Percentiles rank a stretch among this genome's conserved stretches.
These are phyloP conservation scores for Cisticola juncidis DNA, from an alignment of 2,113 vertebrate genomes.

Conservation along the genomic window DNA sequence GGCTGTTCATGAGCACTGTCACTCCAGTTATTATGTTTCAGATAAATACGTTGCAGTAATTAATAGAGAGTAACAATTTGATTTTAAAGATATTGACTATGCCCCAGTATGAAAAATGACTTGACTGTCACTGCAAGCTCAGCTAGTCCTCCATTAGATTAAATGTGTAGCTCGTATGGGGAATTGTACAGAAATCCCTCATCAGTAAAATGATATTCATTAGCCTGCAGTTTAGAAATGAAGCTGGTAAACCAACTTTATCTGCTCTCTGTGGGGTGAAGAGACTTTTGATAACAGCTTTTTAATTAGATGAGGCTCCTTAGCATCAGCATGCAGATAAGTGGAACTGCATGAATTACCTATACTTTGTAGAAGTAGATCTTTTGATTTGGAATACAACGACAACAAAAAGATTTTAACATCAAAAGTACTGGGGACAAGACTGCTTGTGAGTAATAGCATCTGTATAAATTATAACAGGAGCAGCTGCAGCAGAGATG, in stretches of 20 bases:
- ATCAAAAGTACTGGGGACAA: background rate
- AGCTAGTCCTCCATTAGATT: background rate
- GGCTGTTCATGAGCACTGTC: constrained; percentile 23
- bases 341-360: background rate
- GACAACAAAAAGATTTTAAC: constrained; percentile 9
- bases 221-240: constrained; percentile 8
- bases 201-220: constrained; percentile 49
- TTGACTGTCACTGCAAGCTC: background rate
- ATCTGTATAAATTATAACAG: constrained; percentile 7
- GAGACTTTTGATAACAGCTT: constrained; percentile 35
- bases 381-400: constrained; percentile 7
- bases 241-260: constrained; percentile 42
- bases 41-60: constrained; percentile 13
- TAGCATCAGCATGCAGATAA: constrained; percentile 4
- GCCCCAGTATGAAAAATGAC: background rate
- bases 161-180: background rate
- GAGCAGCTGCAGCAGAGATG: constrained; percentile 30
- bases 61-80: constrained; percentile 25
- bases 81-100: background rate
- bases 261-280: constrained; percentile 14
- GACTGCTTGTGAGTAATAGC: background rate
- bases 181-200: constrained; percentile 32
- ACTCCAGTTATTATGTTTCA: background rate
- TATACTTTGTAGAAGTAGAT: background rate
- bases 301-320: constrained; percentile 42